phyloP scores from a whole-genome alignment of 1,140 invertebrate species.

The Phthorimaea operculella region DNA sequence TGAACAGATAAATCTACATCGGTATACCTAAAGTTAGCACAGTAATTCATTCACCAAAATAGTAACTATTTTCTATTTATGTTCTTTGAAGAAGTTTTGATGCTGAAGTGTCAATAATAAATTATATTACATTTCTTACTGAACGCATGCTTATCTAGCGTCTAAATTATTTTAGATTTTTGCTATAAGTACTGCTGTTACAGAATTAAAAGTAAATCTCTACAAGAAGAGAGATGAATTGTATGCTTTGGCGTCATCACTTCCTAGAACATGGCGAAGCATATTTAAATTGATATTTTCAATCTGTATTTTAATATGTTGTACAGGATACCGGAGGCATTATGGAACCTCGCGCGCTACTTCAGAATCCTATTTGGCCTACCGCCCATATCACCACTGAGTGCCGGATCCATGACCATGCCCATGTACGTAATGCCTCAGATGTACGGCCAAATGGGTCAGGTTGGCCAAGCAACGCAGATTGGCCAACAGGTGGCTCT shows the following conservation, averaged over 20 bases:
- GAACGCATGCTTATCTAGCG: no score
- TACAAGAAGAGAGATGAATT: no score
- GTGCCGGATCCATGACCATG: slow-evolving; percentile 47
- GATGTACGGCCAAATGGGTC: slow-evolving; percentile 31
- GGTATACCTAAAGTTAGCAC: no score
- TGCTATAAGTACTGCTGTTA: no score
- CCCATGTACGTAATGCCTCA: slow-evolving; percentile 54
- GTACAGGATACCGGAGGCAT: slow-evolving; percentile 58
- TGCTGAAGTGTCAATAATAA: no score
- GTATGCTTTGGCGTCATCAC: neutral
- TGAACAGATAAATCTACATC: no score
- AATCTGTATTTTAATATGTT: slow-evolving; percentile 30
- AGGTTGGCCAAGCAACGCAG: neutral
- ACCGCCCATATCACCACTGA: slow-evolving; percentile 46
- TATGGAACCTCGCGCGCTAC: slow-evolving; percentile 65
- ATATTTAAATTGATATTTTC: slow-evolving; percentile 48
- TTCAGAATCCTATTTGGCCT: slow-evolving; percentile 61
- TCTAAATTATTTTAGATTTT: no score
- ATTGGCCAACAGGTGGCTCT: slow-evolving; percentile 12
- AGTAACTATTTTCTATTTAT: no score
- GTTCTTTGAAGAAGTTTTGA: no score
- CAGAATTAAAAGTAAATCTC: no score
- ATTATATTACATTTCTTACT: no score
- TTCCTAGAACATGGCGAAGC: neutral
- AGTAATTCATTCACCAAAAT: no score